These are phyloP conservation scores for Micronycteris hirsuta DNA, from an alignment of 2,113 vertebrate species.

Conservation along the genomic window DNA sequence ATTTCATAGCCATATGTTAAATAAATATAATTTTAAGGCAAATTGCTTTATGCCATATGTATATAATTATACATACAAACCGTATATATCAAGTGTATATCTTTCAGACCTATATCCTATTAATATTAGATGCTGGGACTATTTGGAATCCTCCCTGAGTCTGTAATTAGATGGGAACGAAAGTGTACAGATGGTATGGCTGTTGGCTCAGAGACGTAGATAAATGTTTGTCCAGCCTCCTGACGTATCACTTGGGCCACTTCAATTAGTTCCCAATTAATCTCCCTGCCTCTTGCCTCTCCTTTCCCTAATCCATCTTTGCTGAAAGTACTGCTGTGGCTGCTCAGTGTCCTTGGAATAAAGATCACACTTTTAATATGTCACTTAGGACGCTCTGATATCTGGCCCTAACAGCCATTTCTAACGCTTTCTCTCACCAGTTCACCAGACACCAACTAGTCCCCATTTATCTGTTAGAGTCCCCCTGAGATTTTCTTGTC, in stretches of 20 bases:
- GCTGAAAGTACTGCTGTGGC: not conserved
- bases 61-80: not conserved
- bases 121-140: not conserved
- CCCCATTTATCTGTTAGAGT: not conserved
- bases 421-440: not conserved
- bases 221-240: not conserved
- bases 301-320: not conserved
- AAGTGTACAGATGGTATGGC: not conserved
- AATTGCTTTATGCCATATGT: not conserved
- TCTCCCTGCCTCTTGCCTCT: not conserved
- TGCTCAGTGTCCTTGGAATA: not conserved
- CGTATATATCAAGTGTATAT: not conserved
- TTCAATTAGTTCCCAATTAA: not conserved
- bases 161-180: slow-evolving; percentile 17
- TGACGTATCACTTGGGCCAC: not conserved
- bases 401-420: not conserved
- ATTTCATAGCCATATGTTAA: not conserved
- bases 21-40: slow-evolving; percentile 8
- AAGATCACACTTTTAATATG: not conserved
- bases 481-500: not conserved
- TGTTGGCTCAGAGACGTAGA: not conserved
- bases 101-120: not conserved
- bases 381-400: not conserved
- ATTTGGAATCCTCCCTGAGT: not conserved
- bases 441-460: not conserved